Conservation (phyloP, 1,140 invertebrate species). For the Drosophila leontia region DNA sequence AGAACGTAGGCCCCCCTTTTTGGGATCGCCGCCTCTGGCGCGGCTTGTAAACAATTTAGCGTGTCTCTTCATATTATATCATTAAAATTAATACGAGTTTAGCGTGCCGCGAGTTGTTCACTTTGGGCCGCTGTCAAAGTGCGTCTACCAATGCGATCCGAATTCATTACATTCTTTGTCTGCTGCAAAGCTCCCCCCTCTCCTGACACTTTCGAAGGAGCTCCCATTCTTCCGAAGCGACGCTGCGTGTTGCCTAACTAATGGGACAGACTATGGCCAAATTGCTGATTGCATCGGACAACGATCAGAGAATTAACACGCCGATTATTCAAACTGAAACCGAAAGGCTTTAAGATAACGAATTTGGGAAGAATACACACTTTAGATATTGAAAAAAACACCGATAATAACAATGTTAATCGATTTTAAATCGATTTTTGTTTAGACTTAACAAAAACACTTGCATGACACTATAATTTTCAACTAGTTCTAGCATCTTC, state of each 20-base stretch:
- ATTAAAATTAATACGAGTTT: constrained; percentile 82
- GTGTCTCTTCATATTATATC: constrained; percentile 81
- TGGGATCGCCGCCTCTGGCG: constrained; percentile 29
- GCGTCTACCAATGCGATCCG: constrained; percentile 47
- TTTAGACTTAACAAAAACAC: no score
- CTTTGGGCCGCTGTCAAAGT: constrained; percentile 52
- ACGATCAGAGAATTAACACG: constrained; percentile 16
- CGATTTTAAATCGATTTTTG: no score
- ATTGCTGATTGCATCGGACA: constrained; percentile 33
- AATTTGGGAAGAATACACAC: not conserved
- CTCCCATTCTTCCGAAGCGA: not conserved
- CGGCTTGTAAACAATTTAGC: constrained; percentile 80
- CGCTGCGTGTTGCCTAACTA: constrained; percentile 53
- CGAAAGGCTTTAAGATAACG: not conserved
- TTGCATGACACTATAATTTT: no score
- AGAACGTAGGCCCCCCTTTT: not conserved
- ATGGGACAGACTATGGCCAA: constrained; percentile 47
- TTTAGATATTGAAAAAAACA: no score
- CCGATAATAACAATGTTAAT: not conserved
- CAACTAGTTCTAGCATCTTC: no score
- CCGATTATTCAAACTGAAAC: constrained; percentile 1
- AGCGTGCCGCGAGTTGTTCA: constrained; percentile 69
- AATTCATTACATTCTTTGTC: constrained; percentile 9
- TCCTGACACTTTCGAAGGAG: not conserved
- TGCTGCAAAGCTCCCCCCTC: not conserved